Evolutionary conservation across 2,797 vertebrate species (phyloP).

Genomic region (Parambassis ranga): DNA sequence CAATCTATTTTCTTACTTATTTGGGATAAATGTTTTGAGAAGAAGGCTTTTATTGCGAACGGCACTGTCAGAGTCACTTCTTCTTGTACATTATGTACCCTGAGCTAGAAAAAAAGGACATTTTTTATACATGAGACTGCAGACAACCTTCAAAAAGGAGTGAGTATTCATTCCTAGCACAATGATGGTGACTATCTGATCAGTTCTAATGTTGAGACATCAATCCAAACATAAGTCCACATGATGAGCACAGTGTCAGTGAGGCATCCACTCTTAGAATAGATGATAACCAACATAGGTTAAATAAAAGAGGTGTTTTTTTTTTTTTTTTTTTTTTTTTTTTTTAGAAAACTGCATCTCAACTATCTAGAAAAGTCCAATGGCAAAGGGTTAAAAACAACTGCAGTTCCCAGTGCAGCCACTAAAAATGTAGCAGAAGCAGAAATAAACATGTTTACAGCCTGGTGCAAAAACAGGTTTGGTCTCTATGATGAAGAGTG

Average conservation of each 20-base stretch:
- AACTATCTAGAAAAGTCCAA: too few species aligned
- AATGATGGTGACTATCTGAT: constrained; percentile 5
- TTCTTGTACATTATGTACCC: constrained; percentile 6
- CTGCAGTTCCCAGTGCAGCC: too few species aligned
- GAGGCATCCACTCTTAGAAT: background rate
- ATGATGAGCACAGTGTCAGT: constrained; percentile 32
- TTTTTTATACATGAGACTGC: constrained; percentile 15
- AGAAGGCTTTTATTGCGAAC: constrained; percentile 4
- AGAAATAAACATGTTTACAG: too few species aligned
- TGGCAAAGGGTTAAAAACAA: too few species aligned
- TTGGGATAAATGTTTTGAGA: constrained; percentile 14
- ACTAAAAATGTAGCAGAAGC: too few species aligned
- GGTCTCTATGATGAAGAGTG: too few species aligned
- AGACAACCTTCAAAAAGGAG: background rate
- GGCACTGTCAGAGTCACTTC: background rate
- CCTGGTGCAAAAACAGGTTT: too few species aligned
- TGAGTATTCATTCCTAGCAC: constrained; percentile 13
- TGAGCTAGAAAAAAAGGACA: constrained; percentile 24
- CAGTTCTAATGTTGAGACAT: constrained; percentile 18
- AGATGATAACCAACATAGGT: too few species aligned
- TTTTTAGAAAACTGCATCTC: too few species aligned
- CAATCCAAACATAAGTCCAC: constrained; percentile 27
- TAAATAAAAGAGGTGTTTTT: too few species aligned
- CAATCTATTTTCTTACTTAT: constrained; percentile 15
- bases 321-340: too few species aligned